Conservation (phyloP, 53 echinoderm and acorn worm genomes). For the Hippasteria phrygiana region DNA sequence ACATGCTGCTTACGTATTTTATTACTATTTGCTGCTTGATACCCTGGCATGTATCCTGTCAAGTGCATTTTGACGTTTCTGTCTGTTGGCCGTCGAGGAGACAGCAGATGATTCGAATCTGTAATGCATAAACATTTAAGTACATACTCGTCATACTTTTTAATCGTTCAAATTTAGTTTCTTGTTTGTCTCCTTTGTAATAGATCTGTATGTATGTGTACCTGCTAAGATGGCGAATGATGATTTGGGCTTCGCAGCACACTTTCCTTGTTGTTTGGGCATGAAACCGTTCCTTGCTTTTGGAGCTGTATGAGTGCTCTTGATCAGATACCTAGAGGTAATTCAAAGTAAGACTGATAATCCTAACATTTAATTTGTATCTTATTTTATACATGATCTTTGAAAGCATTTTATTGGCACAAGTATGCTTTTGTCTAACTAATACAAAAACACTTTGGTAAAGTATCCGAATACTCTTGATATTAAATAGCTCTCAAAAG, state of each 20-base stretch:
- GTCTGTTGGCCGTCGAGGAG: not conserved
- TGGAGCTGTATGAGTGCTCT: not conserved
- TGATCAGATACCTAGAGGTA: not conserved
- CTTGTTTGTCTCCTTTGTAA: not conserved
- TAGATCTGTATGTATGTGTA: not conserved
- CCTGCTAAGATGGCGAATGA: not conserved
- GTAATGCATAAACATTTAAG: not conserved
- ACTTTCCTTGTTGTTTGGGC: not conserved
- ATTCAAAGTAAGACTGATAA: not conserved
- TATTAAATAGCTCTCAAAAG: too few species aligned
- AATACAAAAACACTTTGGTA: too few species aligned
- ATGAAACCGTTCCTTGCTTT: not conserved
- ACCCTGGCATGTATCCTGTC: not conserved
- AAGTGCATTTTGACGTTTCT: not conserved
- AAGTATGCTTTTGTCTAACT: too few species aligned
- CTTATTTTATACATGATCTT: too few species aligned
- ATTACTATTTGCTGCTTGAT: not conserved
- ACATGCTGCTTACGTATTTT: not conserved
- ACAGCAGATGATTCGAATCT: not conserved
- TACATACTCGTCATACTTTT: too few species aligned
- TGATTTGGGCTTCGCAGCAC: not conserved
- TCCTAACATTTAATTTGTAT: not conserved
- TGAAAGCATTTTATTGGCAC: too few species aligned
- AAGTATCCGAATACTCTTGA: too few species aligned
- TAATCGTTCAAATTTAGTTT: not conserved